These are phyloP conservation scores for Catharus ustulatus DNA, from an alignment of 2,797 vertebrate genomes.

Conservation along the genomic window DNA sequence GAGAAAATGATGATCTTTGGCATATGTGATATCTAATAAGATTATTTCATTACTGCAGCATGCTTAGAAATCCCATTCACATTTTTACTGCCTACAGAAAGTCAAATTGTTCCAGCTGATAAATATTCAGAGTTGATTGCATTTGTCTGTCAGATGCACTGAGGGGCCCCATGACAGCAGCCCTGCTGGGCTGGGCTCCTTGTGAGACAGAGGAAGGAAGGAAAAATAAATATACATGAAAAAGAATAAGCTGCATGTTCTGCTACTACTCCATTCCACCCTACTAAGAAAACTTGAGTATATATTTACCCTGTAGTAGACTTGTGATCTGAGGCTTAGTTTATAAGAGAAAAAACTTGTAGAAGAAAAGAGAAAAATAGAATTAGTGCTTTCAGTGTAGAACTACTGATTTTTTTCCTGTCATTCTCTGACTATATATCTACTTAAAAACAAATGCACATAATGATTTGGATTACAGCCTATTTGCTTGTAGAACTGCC, in stretches of 20 bases:
- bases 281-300: background rate
- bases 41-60: background rate
- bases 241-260: background rate
- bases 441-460: background rate
- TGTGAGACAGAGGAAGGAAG: too few relatives aligned
- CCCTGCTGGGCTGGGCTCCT: background rate
- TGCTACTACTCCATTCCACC: accelerated
- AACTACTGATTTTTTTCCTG: background rate
- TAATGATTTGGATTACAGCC: background rate
- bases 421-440: background rate
- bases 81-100: background rate
- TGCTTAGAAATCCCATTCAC: background rate
- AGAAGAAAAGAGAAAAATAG: background rate
- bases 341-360: background rate
- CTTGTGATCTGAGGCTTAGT: background rate
- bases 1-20: background rate
- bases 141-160: background rate
- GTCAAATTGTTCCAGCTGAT: background rate
- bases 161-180: accelerated
- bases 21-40: background rate
- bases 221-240: background rate
- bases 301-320: background rate
- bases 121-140: background rate
- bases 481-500: background rate
- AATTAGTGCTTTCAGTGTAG: background rate